Percentiles rank a stretch among this genome's conserved stretches.
Conservation (phyloP, 1,140 invertebrate genomes). For the Theocolax elegans region DNA sequence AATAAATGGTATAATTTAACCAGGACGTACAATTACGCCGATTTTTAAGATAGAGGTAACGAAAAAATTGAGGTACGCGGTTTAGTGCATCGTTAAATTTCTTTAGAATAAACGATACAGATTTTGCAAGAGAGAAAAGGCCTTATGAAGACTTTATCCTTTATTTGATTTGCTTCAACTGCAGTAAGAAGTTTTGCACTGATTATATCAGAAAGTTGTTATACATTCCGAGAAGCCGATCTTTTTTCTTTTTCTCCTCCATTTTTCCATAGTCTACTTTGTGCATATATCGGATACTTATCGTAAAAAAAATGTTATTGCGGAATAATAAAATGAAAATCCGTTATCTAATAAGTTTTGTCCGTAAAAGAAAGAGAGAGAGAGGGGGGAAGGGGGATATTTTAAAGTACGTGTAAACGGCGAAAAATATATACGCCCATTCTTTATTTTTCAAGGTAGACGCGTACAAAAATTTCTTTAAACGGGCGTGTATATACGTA, state of each 20-base stretch:
- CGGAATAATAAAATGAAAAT: conserved; percentile 6
- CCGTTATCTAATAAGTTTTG: conserved; percentile 10
- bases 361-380: not conserved
- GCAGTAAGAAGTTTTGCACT: not conserved
- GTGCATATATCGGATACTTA: not conserved
- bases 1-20: too few species aligned
- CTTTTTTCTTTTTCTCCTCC: not conserved
- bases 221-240: not conserved
- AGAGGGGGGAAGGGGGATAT: not conserved
- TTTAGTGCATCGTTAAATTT: too few species aligned
- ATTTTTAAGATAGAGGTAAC: too few species aligned
- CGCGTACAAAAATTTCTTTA: not conserved
- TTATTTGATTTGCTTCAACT: not conserved
- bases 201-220: conserved; percentile 1
- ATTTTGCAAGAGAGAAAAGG: not conserved
- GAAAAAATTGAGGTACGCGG: too few species aligned
- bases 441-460: too few species aligned
- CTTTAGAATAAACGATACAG: too few species aligned
- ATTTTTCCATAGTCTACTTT: not conserved
- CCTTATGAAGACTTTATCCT: not conserved
- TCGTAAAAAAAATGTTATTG: not conserved
- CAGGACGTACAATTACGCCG: too few species aligned
- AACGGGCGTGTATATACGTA: not conserved
- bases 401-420: too few species aligned
- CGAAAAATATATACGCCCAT: too few species aligned